Evolutionary conservation across 2,888 invertebrate genomes (phyloP).

Genomic region (Nemoura dubitans): DNA sequence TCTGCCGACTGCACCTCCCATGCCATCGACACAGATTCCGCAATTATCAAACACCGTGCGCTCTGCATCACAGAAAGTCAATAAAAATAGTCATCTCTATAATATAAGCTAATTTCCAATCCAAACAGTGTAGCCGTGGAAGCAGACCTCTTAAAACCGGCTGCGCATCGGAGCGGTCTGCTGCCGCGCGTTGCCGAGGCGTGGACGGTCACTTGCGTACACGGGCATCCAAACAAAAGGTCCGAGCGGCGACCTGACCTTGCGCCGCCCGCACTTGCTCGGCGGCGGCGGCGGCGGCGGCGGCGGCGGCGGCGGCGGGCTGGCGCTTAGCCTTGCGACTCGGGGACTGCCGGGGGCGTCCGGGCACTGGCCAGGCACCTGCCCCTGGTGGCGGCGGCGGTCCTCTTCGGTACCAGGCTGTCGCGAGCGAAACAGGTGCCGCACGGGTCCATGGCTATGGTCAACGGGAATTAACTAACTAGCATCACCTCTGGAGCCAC

Average conservation of each 20-base stretch:
- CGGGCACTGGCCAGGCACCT: not conserved
- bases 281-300: slow-evolving; percentile 1
- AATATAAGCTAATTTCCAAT: not conserved
- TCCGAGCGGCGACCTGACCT: not conserved
- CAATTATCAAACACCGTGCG: not conserved
- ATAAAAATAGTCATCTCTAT: not conserved
- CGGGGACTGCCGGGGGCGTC: not conserved
- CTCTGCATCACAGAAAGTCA: not conserved
- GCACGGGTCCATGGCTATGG: slow-evolving; percentile 32
- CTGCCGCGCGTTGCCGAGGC: not conserved
- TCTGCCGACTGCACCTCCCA: not conserved
- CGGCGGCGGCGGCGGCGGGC: not conserved
- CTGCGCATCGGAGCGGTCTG: not conserved
- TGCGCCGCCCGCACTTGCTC: slow-evolving; percentile 17
- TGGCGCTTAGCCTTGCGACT: not conserved
- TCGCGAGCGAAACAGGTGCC: slow-evolving; percentile 42
- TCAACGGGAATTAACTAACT: slow-evolving; percentile 23
- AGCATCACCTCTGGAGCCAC: slow-evolving; percentile 13
- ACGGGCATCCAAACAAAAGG: not conserved
- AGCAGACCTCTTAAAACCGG: not conserved
- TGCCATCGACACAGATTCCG: not conserved
- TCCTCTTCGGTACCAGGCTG: slow-evolving; percentile 39
- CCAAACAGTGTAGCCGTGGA: not conserved
- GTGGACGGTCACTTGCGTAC: not conserved
- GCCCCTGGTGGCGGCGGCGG: not conserved